Evolutionary conservation across 2,113 vertebrate species (phyloP).

Genomic region (Notothenia rossii): DNA sequence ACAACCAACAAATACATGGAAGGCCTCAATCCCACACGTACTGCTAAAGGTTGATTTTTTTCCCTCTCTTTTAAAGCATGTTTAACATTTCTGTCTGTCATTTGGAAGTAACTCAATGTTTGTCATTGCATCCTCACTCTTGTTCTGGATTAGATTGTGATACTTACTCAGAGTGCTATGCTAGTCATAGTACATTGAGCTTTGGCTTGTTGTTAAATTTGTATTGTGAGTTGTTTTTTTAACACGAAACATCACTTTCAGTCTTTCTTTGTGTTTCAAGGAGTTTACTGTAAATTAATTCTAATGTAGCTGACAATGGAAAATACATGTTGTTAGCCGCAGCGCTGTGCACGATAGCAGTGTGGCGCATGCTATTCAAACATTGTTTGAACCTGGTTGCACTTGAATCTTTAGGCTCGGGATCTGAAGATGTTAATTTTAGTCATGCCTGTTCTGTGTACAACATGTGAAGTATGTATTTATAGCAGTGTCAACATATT

Average conservation of each 20-base stretch:
- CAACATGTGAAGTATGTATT: not conserved
- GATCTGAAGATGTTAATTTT: not conserved
- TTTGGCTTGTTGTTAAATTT: not conserved
- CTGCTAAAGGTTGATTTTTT: constrained; percentile 39
- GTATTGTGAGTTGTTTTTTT: not conserved
- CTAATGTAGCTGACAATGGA: not conserved
- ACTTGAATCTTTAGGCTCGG: not conserved
- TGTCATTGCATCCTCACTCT: constrained; percentile 10
- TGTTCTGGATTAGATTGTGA: constrained; percentile 2
- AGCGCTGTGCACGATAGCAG: too few species aligned
- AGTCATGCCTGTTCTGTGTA: not conserved
- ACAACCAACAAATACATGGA: constrained; percentile 58
- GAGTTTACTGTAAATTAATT: not conserved
- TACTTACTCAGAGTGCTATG: not conserved
- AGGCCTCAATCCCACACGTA: constrained; percentile 54
- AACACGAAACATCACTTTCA: too few species aligned
- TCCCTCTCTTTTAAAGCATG: constrained; percentile 41
- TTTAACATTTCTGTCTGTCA: constrained; percentile 21
- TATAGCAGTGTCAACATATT: not conserved
- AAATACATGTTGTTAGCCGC: not conserved
- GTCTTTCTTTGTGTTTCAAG: not conserved
- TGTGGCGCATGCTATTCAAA: not conserved
- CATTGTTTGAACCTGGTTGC: not conserved
- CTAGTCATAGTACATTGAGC: not conserved
- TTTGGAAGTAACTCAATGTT: not conserved